phyloP scores from a whole-genome alignment of 2,888 invertebrate genomes.

The Scaptomyza parva region DNA sequence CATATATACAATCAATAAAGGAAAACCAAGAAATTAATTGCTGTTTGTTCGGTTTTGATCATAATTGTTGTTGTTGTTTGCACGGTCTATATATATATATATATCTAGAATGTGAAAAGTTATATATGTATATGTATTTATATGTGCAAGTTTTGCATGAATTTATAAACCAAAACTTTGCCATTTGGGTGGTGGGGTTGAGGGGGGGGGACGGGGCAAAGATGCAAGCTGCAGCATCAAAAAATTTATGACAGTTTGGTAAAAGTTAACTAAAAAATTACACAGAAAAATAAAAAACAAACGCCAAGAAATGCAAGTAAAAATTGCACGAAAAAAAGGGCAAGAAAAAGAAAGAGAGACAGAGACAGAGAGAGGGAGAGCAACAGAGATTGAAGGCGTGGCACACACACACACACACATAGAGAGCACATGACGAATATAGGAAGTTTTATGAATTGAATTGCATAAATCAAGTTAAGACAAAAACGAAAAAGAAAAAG shows the following conservation, averaged over 20 bases:
- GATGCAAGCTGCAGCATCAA: slow-evolving; percentile 69
- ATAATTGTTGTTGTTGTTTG: slow-evolving; percentile 28
- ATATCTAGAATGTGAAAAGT: slow-evolving; percentile 55
- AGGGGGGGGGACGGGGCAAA: slow-evolving; percentile 17
- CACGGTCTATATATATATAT: slow-evolving; percentile 1
- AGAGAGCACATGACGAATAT: slow-evolving; percentile 54
- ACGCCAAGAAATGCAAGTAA: slow-evolving; percentile 35
- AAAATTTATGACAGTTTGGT: slow-evolving; percentile 80
- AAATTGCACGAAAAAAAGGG: slow-evolving; percentile 36
- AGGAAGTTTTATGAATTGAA: slow-evolving; percentile 79
- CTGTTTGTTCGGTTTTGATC: slow-evolving; percentile 42
- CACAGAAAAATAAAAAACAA: slow-evolving; percentile 15
- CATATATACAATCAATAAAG: slow-evolving; percentile 5
- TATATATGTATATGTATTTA: slow-evolving; percentile 76
- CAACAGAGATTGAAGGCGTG: slow-evolving; percentile 59
- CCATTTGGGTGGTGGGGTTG: slow-evolving; percentile 7
- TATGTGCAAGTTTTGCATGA: slow-evolving; percentile 79
- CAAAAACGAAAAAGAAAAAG: neutral
- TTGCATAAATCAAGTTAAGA: slow-evolving; percentile 75
- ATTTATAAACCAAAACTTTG: slow-evolving; percentile 80
- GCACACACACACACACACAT: no score
- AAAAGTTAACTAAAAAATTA: slow-evolving; percentile 63
- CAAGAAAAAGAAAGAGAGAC: slow-evolving; percentile 5
- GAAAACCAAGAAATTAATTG: slow-evolving; percentile 49
- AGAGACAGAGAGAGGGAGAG: no score